Evolutionary conservation across 2,888 invertebrate genomes (phyloP).

Genomic region (Drosophila pseudotakahashii): DNA sequence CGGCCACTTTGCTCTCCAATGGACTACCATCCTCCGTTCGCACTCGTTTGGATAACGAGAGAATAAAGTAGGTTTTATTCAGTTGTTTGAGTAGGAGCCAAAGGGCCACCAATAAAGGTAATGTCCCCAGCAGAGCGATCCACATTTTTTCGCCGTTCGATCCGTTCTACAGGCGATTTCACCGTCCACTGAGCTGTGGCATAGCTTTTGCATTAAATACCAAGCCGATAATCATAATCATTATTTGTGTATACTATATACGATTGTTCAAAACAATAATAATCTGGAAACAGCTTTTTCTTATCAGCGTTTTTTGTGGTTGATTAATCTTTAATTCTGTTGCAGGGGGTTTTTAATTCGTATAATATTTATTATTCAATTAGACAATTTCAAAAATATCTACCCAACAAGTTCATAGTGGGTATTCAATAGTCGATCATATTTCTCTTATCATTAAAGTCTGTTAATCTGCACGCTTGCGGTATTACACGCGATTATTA

Average conservation of each 20-base stretch:
- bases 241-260: conserved; percentile 15
- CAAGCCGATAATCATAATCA: conserved; percentile 37
- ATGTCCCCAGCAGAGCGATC: conserved; percentile 27
- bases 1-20: conserved; percentile 61
- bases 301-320: conserved; percentile 23
- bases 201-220: conserved; percentile 5
- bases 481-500: conserved; percentile 4
- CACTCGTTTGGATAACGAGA: conserved; percentile 66
- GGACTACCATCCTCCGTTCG: conserved; percentile 73
- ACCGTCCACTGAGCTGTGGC: conserved; percentile 13
- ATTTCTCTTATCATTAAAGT: background rate
- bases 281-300: conserved; percentile 14
- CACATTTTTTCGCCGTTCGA: conserved; percentile 18
- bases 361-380: background rate
- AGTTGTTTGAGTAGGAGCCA: conserved; percentile 42
- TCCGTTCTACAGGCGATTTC: conserved; percentile 15
- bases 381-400: background rate
- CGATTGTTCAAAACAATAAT: conserved; percentile 9
- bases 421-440: background rate
- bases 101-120: conserved; percentile 13
- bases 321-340: background rate
- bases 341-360: background rate
- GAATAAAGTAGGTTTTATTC: conserved; percentile 70
- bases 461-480: background rate
- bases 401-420: too few relatives aligned